Evolutionary conservation across 2,797 vertebrate species (phyloP), one percentile per base, ranked within the genome.

Genomic region (Eutrigla gurnardus): DNA sequence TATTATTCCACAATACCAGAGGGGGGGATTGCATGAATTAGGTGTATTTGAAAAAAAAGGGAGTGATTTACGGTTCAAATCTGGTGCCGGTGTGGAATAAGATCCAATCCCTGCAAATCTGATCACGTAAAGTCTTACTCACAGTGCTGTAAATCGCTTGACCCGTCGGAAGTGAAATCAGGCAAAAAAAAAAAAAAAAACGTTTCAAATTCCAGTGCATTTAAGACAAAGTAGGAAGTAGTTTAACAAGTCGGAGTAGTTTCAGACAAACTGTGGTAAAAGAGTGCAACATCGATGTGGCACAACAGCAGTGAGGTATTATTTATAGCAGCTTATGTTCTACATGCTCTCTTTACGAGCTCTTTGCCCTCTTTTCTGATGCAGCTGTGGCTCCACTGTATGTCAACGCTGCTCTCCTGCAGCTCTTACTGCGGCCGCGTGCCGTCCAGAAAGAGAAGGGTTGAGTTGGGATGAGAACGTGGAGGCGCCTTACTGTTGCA

Each of bases 401-500:
- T 59, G 77, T 82, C 82, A 82, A 50, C 79, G 12, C 39, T 0
- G 3, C 71, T 72, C 47, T n/a, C 47, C 45, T 50, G 60, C 39
- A 47, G 25, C 25, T 25, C 25, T 25, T 25, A 25, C 25, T 25
- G 25, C 25, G 25, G 25, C 25, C 25, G 25, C 25, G 25, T 25
- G 25, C 25, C 25, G 25, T 25, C 25, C 52, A 33, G 25, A 3
- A 1, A 3, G 50, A 13, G 50, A 14, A 1, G 13, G 2, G 52
- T 15, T 15, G 6, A 7, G 25, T 25, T 25, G 15, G 32, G 25
- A 7, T 35, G 52, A 54, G 32, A 35, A 1, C 12, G 13, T 35
- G 52, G 33, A 7, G 52, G 17, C 25, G 58, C 53, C 96, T 97
- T 94, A 99, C 97, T 97, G 92, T 99, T 99, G 93, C 98, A 99